Evolutionary conservation across 2,113 vertebrate genomes (phyloP), one percentile per base, ranked within the genome.

Genomic region (Zonotrichia leucophrys): DNA sequence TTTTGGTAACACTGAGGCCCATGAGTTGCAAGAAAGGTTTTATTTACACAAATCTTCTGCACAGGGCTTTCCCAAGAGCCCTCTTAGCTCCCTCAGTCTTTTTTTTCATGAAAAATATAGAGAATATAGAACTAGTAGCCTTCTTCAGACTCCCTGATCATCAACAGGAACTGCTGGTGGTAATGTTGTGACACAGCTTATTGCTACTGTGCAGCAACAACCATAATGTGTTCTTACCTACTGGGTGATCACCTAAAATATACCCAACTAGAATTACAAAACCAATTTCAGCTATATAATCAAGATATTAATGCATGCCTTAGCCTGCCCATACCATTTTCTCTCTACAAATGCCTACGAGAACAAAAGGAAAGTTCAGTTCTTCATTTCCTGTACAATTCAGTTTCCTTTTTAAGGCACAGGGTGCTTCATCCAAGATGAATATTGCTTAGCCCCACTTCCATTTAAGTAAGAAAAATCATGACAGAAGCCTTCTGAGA

Each of bases 351-450:
- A 88, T 10, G 16, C 41, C 37, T 84, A 52, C 0, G 3, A 58
- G 53, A 90, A 89, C 70, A 94, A 89, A 82, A 84, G 73, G n/a
- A 84, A 91, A 89, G 33, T 63, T 84, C 58, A 49, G 58, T 58
- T 91, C 41, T 58, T 70, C 5, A 63, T 73, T 56, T 70, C 63
- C 72, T 90, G 46, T 28, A 21, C 37, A 88, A 92, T 88, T 60
- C 72, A 90, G 14, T 21, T 89, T 92, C 79, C 72, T 81, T 90
- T 94, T 81, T 60, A 84, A 94, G 79, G 46, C 60, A 93, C 31
- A 31, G 39, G 7, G 11, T 77, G 63, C 64, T 73, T 83, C 53
- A 87, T 52, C 69, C 66, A 75, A 41, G 66, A 90, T 56, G 17
- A 95, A 69, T 58, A 84, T 73, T 17, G 6, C 37, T 90, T 44